Conservation (phyloP, 2,888 invertebrate species). For the Mythimna vitellina region DNA sequence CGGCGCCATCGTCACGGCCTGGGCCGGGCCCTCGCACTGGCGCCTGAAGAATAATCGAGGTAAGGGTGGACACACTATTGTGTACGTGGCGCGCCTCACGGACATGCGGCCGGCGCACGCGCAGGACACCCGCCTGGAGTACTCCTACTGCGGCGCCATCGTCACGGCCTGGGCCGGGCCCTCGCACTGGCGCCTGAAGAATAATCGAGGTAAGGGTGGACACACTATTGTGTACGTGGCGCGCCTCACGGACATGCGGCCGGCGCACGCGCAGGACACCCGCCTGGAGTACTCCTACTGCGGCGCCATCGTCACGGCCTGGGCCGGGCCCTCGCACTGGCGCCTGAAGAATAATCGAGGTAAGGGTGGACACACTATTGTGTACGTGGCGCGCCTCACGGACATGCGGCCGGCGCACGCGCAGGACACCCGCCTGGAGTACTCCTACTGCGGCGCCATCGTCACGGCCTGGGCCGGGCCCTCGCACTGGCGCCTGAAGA, state of each 20-base stretch:
- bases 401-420: slow-evolving; percentile 89
- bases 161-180: slow-evolving; percentile 95
- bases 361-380: slow-evolving; percentile 42
- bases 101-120: slow-evolving; percentile 89
- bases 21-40: slow-evolving; percentile 97
- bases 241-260: slow-evolving; percentile 90
- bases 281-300: slow-evolving; percentile 93
- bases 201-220: slow-evolving; percentile 76
- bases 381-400: slow-evolving; percentile 26
- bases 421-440: slow-evolving; percentile 91
- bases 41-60: slow-evolving; percentile 91
- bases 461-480: slow-evolving; percentile 95
- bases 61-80: slow-evolving; percentile 42
- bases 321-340: slow-evolving; percentile 97
- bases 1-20: slow-evolving; percentile 90
- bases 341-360: slow-evolving; percentile 91
- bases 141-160: slow-evolving; percentile 92
- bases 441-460: slow-evolving; percentile 92
- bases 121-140: slow-evolving; percentile 91
- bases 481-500: slow-evolving; percentile 94
- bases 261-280: slow-evolving; percentile 80
- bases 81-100: slow-evolving; percentile 26
- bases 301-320: slow-evolving; percentile 90
- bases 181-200: slow-evolving; percentile 94
- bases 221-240: slow-evolving; percentile 27